phyloP scores from a whole-genome alignment of 2,113 vertebrate genomes.

The Lophochroa leadbeateri region DNA sequence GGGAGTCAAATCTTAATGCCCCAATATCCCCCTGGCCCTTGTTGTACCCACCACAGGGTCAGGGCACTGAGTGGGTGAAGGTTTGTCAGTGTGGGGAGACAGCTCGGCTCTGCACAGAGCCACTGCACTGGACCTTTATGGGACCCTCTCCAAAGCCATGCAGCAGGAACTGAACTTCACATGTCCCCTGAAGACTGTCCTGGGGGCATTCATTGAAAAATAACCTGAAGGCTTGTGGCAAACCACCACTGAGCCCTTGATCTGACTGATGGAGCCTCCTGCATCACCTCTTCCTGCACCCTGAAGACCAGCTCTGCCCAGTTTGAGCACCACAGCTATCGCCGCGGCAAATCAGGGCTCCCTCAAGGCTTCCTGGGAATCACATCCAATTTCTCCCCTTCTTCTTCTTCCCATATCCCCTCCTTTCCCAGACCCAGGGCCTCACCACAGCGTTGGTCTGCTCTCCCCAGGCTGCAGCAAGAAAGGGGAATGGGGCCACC shows the following conservation, averaged over 20 bases:
- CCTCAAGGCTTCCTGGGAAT: neutral
- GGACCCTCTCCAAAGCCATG: neutral
- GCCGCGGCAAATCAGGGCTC: neutral
- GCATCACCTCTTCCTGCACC: neutral
- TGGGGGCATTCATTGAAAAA: neutral
- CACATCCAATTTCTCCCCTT: neutral
- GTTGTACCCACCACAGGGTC: accelerated
- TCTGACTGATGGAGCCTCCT: neutral
- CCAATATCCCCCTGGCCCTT: accelerated
- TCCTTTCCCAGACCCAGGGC: neutral
- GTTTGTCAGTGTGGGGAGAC: neutral
- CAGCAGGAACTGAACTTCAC: neutral
- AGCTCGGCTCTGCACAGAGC: neutral
- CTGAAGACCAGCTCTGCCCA: neutral
- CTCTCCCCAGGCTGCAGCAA: neutral
- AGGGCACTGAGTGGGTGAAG: neutral
- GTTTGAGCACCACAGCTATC: neutral
- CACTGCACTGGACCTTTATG: neutral
- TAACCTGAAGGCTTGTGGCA: neutral
- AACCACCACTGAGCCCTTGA: accelerated
- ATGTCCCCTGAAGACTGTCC: neutral
- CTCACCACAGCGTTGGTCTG: accelerated
- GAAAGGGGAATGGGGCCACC: neutral
- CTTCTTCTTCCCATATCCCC: neutral
- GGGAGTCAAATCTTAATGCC: neutral